Percentiles rank a stretch among this genome's conserved stretches.
Evolutionary conservation across 2,113 vertebrate species (phyloP).

Genomic region (Saccopteryx leptura): DNA sequence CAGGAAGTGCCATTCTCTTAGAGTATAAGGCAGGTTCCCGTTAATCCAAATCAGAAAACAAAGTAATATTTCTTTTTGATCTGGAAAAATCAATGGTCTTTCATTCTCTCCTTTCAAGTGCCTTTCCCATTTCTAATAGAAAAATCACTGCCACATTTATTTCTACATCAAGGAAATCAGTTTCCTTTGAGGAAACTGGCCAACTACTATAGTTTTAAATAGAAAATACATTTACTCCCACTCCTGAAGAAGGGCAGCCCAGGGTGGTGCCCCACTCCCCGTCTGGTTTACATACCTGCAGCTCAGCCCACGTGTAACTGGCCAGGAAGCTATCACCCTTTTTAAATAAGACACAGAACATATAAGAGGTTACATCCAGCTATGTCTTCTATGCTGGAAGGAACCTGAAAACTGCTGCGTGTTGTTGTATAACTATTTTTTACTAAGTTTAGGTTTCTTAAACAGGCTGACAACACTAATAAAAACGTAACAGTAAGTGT

Average conservation of each 20-base stretch:
- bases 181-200: not conserved
- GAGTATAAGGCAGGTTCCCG: not conserved
- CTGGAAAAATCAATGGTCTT: not conserved
- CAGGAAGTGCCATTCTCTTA: not conserved
- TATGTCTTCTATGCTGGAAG: not conserved
- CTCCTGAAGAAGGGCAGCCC: not conserved
- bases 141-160: not conserved
- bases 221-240: not conserved
- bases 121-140: not conserved
- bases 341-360: not conserved
- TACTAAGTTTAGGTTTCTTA: too few species aligned
- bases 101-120: not conserved
- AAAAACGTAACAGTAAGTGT: rapidly evolving
- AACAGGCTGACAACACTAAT: not conserved
- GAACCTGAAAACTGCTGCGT: not conserved
- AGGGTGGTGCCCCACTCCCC: too few species aligned
- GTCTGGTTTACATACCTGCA: not conserved
- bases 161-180: not conserved
- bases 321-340: not conserved
- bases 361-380: not conserved
- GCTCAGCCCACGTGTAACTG: not conserved
- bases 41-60: not conserved
- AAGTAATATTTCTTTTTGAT: not conserved
- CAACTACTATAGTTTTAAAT: not conserved
- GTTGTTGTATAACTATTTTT: not conserved